Evolutionary conservation across 2,113 vertebrate genomes (phyloP).

Genomic region (Phaethon lepturus): DNA sequence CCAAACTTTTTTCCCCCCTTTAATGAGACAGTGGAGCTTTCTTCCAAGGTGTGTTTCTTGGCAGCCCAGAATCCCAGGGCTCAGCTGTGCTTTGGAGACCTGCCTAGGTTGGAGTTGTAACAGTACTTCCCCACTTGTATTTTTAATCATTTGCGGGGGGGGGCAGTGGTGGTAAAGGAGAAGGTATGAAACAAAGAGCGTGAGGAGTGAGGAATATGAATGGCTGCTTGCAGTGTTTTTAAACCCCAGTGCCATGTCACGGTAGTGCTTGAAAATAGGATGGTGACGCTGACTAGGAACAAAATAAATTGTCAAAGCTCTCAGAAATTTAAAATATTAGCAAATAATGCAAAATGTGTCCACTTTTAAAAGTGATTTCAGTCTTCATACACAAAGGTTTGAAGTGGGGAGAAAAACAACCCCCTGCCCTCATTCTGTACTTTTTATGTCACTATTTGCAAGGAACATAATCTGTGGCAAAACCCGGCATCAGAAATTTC

Average conservation of each 20-base stretch:
- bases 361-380: neutral
- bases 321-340: neutral
- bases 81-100: neutral
- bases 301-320: neutral
- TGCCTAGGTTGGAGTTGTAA: neutral
- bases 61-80: neutral
- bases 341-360: neutral
- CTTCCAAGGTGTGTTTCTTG: neutral
- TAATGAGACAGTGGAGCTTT: neutral
- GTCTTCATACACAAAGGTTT: neutral
- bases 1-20: too few relatives aligned
- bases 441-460: neutral
- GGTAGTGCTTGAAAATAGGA: neutral
- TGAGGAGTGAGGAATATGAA: neutral
- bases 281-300: neutral
- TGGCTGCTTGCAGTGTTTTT: neutral
- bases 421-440: neutral
- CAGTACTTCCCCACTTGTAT: neutral
- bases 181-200: neutral
- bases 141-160: neutral
- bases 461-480: neutral
- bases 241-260: accelerated
- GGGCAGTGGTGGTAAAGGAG: neutral
- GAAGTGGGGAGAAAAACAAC: neutral
- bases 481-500: neutral